Conservation (phyloP, 1,140 invertebrate species). For the Diabrotica virgifera region DNA sequence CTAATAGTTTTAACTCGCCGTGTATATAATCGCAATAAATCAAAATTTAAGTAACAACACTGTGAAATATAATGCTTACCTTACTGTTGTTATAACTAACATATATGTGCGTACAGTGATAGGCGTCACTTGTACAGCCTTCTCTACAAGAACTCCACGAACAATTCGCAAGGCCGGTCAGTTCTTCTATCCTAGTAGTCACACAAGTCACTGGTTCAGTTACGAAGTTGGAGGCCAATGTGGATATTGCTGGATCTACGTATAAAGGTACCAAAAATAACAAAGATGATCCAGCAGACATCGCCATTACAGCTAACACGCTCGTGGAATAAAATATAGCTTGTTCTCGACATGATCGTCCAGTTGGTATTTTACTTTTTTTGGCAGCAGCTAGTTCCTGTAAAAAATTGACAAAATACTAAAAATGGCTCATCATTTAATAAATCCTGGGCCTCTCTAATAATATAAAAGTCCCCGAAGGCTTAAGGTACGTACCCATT, state of each 20-base stretch:
- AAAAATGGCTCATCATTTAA: too few species aligned
- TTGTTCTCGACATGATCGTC: slow-evolving; percentile 70
- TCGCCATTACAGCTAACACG: slow-evolving; percentile 71
- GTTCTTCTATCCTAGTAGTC: slow-evolving; percentile 71
- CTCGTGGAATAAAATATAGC: slow-evolving; percentile 77
- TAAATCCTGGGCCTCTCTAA: too few species aligned
- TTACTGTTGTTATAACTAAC: slow-evolving; percentile 66
- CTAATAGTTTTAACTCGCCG: too few species aligned
- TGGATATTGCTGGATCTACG: slow-evolving; percentile 86
- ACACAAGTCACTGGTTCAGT: slow-evolving; percentile 74
- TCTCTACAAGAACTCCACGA: slow-evolving; percentile 83
- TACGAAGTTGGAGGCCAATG: slow-evolving; percentile 78
- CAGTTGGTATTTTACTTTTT: slow-evolving; percentile 48
- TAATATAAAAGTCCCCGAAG: too few species aligned
- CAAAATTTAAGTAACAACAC: too few species aligned
- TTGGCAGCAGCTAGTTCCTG: slow-evolving; percentile 36
- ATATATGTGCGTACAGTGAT: slow-evolving; percentile 81
- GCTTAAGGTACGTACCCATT: too few species aligned
- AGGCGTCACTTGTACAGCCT: slow-evolving; percentile 84
- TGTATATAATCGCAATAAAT: too few species aligned
- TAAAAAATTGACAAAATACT: not conserved
- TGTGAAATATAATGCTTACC: slow-evolving; percentile 15
- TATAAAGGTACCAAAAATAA: slow-evolving; percentile 86
- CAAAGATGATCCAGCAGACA: slow-evolving; percentile 76
- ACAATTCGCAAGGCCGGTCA: slow-evolving; percentile 72